Conservation (phyloP, 2,797 vertebrate species). For the Propithecus perrieri region DNA sequence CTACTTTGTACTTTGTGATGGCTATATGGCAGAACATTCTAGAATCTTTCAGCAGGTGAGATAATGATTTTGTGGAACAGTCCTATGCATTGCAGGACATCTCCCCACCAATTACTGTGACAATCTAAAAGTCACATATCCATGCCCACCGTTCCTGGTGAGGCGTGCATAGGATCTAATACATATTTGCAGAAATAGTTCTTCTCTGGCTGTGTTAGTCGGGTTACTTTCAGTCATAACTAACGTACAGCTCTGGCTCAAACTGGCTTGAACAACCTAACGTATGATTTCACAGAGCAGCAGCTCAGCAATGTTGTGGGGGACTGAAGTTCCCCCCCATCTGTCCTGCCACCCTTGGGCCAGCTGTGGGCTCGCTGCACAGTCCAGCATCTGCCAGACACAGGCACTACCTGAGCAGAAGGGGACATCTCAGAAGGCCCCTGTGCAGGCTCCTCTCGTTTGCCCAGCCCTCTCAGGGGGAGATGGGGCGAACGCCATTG, state of each 20-base stretch:
- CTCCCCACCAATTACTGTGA: background rate
- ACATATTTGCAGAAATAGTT: background rate
- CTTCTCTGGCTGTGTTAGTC: background rate
- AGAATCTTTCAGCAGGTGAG: background rate
- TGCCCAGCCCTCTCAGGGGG: background rate
- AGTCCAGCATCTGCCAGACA: background rate
- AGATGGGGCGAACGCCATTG: fast-evolving
- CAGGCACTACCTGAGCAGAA: background rate
- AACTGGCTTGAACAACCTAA: background rate
- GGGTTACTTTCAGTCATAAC: background rate
- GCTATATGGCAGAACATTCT: background rate
- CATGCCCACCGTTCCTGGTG: background rate
- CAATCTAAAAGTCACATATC: background rate
- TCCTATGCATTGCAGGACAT: background rate
- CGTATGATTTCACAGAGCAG: background rate
- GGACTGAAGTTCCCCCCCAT: background rate
- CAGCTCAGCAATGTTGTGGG: background rate
- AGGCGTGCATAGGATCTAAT: background rate
- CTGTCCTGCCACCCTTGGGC: background rate
- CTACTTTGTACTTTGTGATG: no score
- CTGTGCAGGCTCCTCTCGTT: background rate
- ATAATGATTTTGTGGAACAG: background rate
- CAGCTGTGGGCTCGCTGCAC: background rate
- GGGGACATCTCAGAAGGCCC: background rate
- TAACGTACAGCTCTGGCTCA: background rate